Base-by-base conservation (phyloP, 2,113 vertebrate genomes). In the Muntiacus reevesi region DNA sequence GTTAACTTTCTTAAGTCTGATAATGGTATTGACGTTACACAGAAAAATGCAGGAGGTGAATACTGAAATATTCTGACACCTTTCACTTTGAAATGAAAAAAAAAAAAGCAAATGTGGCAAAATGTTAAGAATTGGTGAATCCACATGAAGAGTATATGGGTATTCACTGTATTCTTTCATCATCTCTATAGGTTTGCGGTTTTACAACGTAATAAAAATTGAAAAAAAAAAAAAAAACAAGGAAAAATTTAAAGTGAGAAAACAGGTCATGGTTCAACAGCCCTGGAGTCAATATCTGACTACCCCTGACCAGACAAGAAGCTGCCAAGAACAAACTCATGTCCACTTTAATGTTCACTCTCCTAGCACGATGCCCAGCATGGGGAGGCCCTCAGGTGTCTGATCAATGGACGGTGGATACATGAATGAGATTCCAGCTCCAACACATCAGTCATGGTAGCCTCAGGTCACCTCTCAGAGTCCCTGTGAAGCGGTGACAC, bases 1-100 rank as follows among this genome's bases (percentile, higher is more conserved):
- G 16, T 57, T 57, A 86, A 59, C 47, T 36, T 88, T 40, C 25
- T 36, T 15, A 59, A 57, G 25, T 40, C 7, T 59, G 33, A 23
- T 21, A 33, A 54, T 6, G 25, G 9, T 36, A 23, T 1, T 23
- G 16, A 10, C 7, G 1, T 76, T 36, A 82, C 1, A 7, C 0
- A 67, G 57, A 36, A 71, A 52, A 54, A 60, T 19, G 21, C 43
- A 71, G 62, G 40, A 45, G 13, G 43, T 7, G 54, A 60, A 71
- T 16, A 33, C 2, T 81, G 15, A 82, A 43, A 12, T 21, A 28
- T 23, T 33, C 74, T 21, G 50, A 83, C 0, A 36, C 11, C 36
- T 59, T 82, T 47, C 33, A 52, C 25, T 64, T 1, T 45, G 79
- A 91, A 54, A 54, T 12, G 30, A 92, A 25, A 45, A 83, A 40